Evolutionary conservation across 2,888 invertebrate species (phyloP), one percentile per base, ranked within the genome.

Genomic region (Eudemis profundana): DNA sequence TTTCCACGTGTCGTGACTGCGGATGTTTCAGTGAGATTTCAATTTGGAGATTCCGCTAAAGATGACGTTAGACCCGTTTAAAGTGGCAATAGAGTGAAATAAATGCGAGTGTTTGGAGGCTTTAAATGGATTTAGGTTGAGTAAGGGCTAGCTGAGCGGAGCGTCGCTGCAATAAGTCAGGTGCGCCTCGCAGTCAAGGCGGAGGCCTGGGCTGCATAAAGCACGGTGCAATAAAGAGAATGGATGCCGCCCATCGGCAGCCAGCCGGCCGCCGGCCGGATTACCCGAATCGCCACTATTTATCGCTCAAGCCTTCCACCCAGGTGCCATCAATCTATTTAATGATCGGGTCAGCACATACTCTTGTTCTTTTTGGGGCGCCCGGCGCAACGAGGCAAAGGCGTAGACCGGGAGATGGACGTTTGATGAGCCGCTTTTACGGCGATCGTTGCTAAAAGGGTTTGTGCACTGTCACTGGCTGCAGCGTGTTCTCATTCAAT

Each of bases 261-360:
- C 78, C 85, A 77, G 74, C 81, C 84, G 81, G 82, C 85, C 89
- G 87, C 89, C 83, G 85, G 84, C 85, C 79, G 91, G 91, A 91
- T 92, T 92, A 92, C 88, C 87, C 85, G 89, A 91, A 91, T 90
- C 90, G 89, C 90, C 92, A 91, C 92, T 92, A 92, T 92, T 91
- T 92, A 92, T 92, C 90, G 92, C 89, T 84, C 85, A 81, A 86
- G 89, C 88, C 89, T 86, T 87, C 87, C 89, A 88, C 90, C 89
- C 92, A 92, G 92, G 92, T 91, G 89, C 92, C 85, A 92, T 92
- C 92, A 89, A 92, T 92, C 92, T 92, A 87, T 90, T 91, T 92
- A 92, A 92, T 91, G 92, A 92, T 91, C 91, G 90, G 92, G 91
- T 92, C 92, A 91, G 92, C 92, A 87, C 89, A 83, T 85, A 82